Conservation (phyloP, 2,888 invertebrate genomes). For the Bembecia ichneumoniformis region DNA sequence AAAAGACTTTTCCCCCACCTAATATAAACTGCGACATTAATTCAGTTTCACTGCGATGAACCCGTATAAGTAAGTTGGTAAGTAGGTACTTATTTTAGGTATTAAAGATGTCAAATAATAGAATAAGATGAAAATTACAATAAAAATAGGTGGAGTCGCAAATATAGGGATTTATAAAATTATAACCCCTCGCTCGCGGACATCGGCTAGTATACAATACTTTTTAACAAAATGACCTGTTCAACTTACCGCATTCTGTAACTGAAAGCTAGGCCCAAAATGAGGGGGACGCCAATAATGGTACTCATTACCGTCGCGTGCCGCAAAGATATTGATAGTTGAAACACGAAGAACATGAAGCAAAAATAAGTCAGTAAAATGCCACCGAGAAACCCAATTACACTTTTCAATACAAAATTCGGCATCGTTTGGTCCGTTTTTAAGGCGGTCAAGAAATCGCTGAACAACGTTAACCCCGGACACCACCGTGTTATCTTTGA, state of each 20-base stretch:
- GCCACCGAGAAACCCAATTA: slow-evolving; percentile 77
- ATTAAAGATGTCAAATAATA: too few relatives aligned
- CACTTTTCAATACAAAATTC: slow-evolving; percentile 75
- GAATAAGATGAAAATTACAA: too few relatives aligned
- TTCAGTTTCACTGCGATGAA: too few relatives aligned
- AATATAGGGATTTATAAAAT: too few relatives aligned
- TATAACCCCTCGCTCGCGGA: too few relatives aligned
- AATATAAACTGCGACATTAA: too few relatives aligned
- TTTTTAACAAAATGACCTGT: not conserved
- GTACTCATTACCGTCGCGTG: slow-evolving; percentile 75
- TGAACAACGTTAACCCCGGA: slow-evolving; percentile 43
- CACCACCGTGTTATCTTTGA: slow-evolving; percentile 24
- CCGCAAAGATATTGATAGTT: slow-evolving; percentile 73
- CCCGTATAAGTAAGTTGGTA: too few relatives aligned
- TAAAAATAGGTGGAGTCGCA: too few relatives aligned
- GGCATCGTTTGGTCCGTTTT: slow-evolving; percentile 61
- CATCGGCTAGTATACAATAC: slow-evolving; percentile 59
- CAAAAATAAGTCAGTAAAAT: slow-evolving; percentile 76
- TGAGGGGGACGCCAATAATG: slow-evolving; percentile 74
- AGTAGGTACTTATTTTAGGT: too few relatives aligned
- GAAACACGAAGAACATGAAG: slow-evolving; percentile 78
- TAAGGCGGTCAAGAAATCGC: slow-evolving; percentile 33
- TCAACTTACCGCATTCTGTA: slow-evolving; percentile 43
- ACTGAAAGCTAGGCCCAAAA: slow-evolving; percentile 79
- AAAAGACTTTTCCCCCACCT: too few relatives aligned